These are phyloP conservation scores for Coleophora deauratella DNA, from an alignment of 2,888 invertebrate species.

Conservation along the genomic window DNA sequence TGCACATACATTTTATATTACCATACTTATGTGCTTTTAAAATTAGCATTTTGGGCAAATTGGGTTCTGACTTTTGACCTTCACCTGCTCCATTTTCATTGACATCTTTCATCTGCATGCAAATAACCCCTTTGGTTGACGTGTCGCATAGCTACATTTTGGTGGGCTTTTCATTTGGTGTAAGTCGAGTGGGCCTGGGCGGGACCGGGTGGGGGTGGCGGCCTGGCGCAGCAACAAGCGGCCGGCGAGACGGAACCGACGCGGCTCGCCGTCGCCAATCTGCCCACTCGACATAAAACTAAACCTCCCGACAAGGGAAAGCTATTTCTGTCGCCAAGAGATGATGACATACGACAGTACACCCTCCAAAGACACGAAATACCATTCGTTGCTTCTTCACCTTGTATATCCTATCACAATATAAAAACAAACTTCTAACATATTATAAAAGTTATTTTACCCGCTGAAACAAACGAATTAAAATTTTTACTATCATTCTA, in stretches of 20 bases:
- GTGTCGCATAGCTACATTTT: background rate
- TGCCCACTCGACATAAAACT: conserved; percentile 60
- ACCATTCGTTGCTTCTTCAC: conserved; percentile 14
- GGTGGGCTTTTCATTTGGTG: background rate
- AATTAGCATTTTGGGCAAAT: too few relatives aligned
- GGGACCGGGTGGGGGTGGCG: conserved; percentile 12
- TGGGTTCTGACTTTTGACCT: background rate
- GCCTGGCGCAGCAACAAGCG: conserved; percentile 40
- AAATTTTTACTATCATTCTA: too few relatives aligned
- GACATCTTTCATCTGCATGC: background rate
- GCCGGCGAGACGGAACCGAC: conserved; percentile 41
- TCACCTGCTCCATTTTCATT: background rate
- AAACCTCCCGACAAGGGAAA: conserved; percentile 47
- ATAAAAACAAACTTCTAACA: too few relatives aligned
- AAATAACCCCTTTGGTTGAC: background rate
- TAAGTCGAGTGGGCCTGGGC: conserved; percentile 26
- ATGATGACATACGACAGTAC: conserved; percentile 17
- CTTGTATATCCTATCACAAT: too few relatives aligned
- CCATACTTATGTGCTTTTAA: too few relatives aligned
- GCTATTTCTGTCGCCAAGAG: conserved; percentile 44
- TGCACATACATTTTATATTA: too few relatives aligned
- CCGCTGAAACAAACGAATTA: too few relatives aligned
- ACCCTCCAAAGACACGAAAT: background rate
- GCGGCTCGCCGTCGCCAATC: conserved; percentile 57
- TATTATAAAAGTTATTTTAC: too few relatives aligned